Evolutionary conservation across 2,888 invertebrate species (phyloP).

Genomic region (Octonoba sinensis): DNA sequence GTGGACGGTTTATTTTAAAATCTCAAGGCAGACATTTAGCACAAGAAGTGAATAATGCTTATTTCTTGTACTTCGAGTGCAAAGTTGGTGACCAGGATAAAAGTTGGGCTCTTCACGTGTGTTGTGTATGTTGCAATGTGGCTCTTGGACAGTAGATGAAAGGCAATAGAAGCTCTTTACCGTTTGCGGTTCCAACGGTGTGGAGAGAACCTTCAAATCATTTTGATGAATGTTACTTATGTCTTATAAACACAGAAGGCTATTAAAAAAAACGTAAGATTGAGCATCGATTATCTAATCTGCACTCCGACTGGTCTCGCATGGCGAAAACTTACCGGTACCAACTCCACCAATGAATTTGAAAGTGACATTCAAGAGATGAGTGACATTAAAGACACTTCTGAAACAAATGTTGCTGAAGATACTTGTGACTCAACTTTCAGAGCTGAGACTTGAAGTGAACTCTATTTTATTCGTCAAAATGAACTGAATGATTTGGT

Average conservation of each 20-base stretch:
- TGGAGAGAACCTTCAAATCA: constrained; percentile 5
- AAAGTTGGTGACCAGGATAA: constrained; percentile 11
- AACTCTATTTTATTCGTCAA: no score
- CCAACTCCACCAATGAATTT: constrained; percentile 8
- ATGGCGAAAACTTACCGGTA: no score
- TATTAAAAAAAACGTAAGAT: no score
- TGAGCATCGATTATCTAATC: background rate
- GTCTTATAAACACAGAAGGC: background rate
- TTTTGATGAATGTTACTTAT: constrained; percentile 5
- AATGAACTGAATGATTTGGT: no score
- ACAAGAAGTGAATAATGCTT: no score
- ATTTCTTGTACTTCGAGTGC: background rate
- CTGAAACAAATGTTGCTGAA: background rate
- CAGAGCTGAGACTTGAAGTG: background rate
- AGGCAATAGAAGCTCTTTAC: no score
- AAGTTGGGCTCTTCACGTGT: constrained; percentile 1
- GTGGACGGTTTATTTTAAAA: background rate
- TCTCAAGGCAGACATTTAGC: background rate
- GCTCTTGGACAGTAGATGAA: no score
- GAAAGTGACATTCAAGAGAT: background rate
- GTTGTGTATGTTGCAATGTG: no score
- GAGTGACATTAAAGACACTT: background rate
- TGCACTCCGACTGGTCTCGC: background rate
- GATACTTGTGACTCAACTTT: background rate
- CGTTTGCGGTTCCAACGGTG: no score